Evolutionary conservation across 2,888 invertebrate genomes (phyloP), one percentile per base, ranked within the genome.

Genomic region (Himalopsyche kuldschensis): DNA sequence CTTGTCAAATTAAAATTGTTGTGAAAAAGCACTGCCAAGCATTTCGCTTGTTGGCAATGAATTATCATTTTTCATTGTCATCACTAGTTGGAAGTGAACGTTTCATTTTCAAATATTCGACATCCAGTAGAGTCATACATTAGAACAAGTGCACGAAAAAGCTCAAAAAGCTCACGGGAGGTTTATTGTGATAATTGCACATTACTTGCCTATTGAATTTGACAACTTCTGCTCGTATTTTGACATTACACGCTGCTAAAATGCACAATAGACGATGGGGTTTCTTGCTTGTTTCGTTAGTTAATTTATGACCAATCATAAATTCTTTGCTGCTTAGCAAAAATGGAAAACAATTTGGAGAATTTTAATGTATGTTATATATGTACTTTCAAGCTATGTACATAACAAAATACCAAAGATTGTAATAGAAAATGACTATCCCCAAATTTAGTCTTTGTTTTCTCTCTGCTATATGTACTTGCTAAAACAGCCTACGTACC

Each of bases 171-270:
- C 80, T 83, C 83, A 30, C 83, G 83, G 83, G 83, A 80, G 83
- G 83, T 80, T 63, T 80, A 83, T 83, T 83, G 83, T 80, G 80
- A 80, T 83, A 55, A 83, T 80, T 48, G 77, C 83, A 76, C 32
- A 83, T 82, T 79, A 82, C 78, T 48, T 48, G 47, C 35, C 77
- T 41, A 79, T 75, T 32, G 76, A 83, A 31, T 35, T 80, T 80
- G 35, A 79, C 63, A 63, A 77, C 83, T 46, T 41, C 48, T 63
- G 17, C 80, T 63, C 55, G 77, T 83, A 83, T 83, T 83, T 83
- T 83, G 83, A 83, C 83, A 83, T 80, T 80, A 46, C 83, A 80
- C 76, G 80, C 63, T 30, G 27, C 77, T 41, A 80, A 80, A 55
- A 63, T 63, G 48, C n/a, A 83, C 80, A 83, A 83, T 75, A 77